Evolutionary conservation across 2,888 invertebrate species (phyloP).

Genomic region (Oxytorus armatus): DNA sequence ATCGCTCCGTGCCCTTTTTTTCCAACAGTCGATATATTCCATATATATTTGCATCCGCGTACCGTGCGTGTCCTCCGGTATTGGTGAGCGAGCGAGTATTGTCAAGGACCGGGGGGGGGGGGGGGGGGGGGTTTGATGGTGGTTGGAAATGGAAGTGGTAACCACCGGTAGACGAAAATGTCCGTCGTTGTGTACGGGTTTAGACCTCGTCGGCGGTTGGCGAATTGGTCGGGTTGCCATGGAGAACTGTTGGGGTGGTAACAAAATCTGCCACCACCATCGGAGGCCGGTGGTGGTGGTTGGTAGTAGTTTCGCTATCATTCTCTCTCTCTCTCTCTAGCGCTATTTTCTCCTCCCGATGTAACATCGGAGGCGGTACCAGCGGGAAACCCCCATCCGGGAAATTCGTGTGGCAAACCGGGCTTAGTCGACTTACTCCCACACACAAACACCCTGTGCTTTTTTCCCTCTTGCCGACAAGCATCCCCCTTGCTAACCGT

Average conservation of each 20-base stretch:
- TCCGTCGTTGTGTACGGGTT: slow-evolving; percentile 70
- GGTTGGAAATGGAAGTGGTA: slow-evolving; percentile 65
- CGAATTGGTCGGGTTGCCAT: slow-evolving; percentile 83
- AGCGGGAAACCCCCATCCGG: slow-evolving; percentile 81
- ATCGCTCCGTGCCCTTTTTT: no score
- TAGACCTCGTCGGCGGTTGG: slow-evolving; percentile 81
- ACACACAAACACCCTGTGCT: slow-evolving; percentile 5
- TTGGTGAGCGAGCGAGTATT: no score
- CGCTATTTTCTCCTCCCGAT: slow-evolving; percentile 17
- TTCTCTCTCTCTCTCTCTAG: slow-evolving; percentile 10
- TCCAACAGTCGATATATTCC: no score
- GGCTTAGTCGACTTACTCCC: slow-evolving; percentile 30
- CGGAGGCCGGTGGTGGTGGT: slow-evolving; percentile 54
- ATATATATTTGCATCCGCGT: no score
- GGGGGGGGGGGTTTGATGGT: no score
- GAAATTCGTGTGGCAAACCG: slow-evolving; percentile 81
- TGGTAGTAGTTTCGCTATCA: not conserved
- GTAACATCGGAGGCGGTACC: slow-evolving; percentile 70
- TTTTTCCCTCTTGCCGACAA: slow-evolving; percentile 9
- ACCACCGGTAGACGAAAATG: slow-evolving; percentile 62
- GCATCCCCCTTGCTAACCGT: slow-evolving; percentile 34
- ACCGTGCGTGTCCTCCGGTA: no score
- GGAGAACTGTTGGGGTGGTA: slow-evolving; percentile 78
- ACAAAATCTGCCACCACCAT: slow-evolving; percentile 77
- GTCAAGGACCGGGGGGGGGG: slow-evolving; percentile 55